Percentiles rank a stretch among this genome's conserved stretches.
phyloP scores from a whole-genome alignment of 2,888 invertebrate genomes.

The Xestia ashworthii region DNA sequence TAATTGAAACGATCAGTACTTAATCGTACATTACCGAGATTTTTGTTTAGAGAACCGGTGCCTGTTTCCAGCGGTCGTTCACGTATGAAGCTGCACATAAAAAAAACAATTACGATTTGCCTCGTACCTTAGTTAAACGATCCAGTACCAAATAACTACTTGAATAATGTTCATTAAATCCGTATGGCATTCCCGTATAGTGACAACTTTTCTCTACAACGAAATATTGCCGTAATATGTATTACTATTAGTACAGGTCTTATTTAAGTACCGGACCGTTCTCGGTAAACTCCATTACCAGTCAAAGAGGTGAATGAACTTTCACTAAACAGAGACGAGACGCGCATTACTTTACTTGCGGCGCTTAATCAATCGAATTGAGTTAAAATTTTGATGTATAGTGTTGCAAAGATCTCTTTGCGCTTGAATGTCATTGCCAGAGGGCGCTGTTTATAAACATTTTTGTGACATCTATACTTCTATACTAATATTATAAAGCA shows the following conservation, averaged over 20 bases:
- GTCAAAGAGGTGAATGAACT: slow-evolving; percentile 17
- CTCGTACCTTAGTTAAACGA: neutral
- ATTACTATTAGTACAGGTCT: neutral
- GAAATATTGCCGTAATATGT: neutral
- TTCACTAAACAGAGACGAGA: neutral
- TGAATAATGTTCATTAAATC: neutral
- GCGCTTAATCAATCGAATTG: neutral
- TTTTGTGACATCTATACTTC: no score
- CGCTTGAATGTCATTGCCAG: neutral
- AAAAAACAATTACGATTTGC: neutral
- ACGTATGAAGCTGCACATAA: neutral
- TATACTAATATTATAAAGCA: no score
- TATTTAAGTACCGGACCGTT: neutral
- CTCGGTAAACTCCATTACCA: neutral
- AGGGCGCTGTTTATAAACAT: neutral
- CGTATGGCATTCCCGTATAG: neutral
- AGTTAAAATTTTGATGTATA: neutral
- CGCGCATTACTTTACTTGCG: no score
- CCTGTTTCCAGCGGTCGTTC: neutral
- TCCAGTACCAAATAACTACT: neutral
- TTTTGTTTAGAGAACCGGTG: neutral
- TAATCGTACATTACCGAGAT: neutral
- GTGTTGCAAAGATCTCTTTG: neutral
- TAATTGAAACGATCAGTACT: neutral
- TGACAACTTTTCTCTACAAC: neutral